Evolutionary conservation across 2,888 invertebrate genomes (phyloP), one percentile per base, ranked within the genome.

Genomic region (Protodeltote pygarga): DNA sequence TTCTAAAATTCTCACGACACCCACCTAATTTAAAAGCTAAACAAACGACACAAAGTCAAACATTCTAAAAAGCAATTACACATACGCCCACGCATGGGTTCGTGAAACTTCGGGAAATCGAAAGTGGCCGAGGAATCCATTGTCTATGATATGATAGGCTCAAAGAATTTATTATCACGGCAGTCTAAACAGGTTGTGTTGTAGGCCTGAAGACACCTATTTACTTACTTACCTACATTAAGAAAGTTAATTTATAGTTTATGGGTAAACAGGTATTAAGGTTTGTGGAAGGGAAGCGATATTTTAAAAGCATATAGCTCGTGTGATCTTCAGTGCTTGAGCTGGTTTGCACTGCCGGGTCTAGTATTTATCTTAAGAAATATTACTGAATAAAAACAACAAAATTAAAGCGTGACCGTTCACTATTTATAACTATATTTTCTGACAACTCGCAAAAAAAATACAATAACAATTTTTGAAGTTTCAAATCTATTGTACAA

Each of bases 61-160:
- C 55, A 55, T 53, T 60, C 51, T 54, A 64, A 55, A 46, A 39
- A 31, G 24, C 17, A 50, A 61, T 37, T 53, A 50, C 40, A 58
- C 58, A 61, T 49, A 66, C 61, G 63, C 65, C 68, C 49, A 71
- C 70, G 64, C 67, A 57, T 57, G 45, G 33, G 53, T 44, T 29
- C 51, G 54, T 59, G 65, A 60, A 62, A 59, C 69, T 61, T 42
- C 50, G 69, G 64, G 57, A 74, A 74, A 74, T 59, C 58, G 74
- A 74, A 74, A 74, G 74, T 74, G 59, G 52, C 38, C 51, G 53
- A 37, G 33, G 44, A 51, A 49, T 23, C 51, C 57, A 65, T 65
- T 65, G 65, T 65, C 28, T 58, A n/a, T n/a, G 28, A 14, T 41
- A 16, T 23, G 45, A 51, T 45, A 40, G 33, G 54, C 49, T 63